Percentiles rank a stretch among this genome's conserved stretches.
phyloP scores from a whole-genome alignment of 92 coral and sea anemone genomes.

The Zoanthus sansibaricus region DNA sequence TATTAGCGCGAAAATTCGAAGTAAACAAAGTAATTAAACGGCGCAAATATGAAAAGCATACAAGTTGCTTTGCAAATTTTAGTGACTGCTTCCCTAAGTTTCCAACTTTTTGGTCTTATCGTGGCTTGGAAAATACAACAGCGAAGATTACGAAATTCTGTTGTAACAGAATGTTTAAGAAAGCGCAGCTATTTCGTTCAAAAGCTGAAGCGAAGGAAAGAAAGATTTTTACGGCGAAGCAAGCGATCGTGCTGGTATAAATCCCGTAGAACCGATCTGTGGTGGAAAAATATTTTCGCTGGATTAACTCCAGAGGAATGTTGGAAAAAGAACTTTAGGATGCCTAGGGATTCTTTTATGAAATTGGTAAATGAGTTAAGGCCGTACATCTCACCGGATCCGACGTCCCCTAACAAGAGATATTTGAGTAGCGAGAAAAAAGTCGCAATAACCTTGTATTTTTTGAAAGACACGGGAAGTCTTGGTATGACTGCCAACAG shows the following conservation, averaged over 20 bases:
- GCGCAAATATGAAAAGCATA: background rate
- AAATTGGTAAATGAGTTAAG: too few species aligned
- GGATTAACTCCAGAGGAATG: constrained; percentile 17
- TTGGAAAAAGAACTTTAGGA: too few species aligned
- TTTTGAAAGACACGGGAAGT: too few species aligned
- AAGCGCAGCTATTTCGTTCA: background rate
- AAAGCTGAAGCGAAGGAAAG: background rate
- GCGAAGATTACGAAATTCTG: background rate
- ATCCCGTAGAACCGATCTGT: background rate
- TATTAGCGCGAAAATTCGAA: background rate
- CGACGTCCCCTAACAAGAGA: too few species aligned
- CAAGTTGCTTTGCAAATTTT: background rate
- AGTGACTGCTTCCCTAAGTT: background rate
- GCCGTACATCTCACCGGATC: too few species aligned
- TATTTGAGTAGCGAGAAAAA: too few species aligned
- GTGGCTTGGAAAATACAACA: background rate
- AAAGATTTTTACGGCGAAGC: background rate
- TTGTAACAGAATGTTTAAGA: background rate
- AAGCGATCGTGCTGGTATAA: background rate
- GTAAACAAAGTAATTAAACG: background rate
- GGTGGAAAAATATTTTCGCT: constrained; percentile 5
- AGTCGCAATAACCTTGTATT: too few species aligned
- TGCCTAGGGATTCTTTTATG: too few species aligned
- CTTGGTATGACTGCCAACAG: too few species aligned
- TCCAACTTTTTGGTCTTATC: background rate